Base-by-base conservation (phyloP, 2,888 invertebrate species). In the Limnephilus auricula region DNA sequence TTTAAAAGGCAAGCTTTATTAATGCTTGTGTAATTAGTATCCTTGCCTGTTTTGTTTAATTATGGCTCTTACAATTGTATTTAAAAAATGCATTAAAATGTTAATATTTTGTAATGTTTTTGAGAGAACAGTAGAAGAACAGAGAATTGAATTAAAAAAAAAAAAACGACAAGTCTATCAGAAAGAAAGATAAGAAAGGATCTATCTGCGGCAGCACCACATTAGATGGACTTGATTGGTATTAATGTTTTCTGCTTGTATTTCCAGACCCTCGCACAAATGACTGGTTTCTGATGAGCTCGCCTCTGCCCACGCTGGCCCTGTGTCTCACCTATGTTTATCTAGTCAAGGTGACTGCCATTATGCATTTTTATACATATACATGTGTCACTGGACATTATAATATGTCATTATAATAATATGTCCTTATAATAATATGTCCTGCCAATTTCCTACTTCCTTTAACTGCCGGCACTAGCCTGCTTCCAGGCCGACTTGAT, bases 251-350 rank as follows among this genome's bases (percentile, higher is more conserved):
- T 91, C 9, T 65, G 25, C 25, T 9, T 65, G n/a, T 65, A 65
- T 94, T 97, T 97, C 93, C 96, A 98, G 98, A 98, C 96, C 96
- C 97, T 93, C 97, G 99, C 94, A 98, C 99, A 94, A 98, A 98
- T 95, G 97, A 97, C 95, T 99, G 98, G 98, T 97, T 98, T 94
- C 96, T 99, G 96, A 99, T 99, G 98, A 97, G 98, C 94, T 98
- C 98, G 94, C 99, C 99, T 93, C 97, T 98, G 94, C 99, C 99
- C 94, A 99, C 99, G 94, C 96, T 99, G 95, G 96, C 97, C 95
- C 98, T 99, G 95, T 99, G 99, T 96, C 95, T 99, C 95, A 95
- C 96, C 94, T 99, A 99, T 96, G 97, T 99, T 94, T 98, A 98
- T 96, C 95, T 98, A 95, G 99, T 99, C 95, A 98, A 98, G 97